Conservation (phyloP, 2,888 invertebrate genomes). For the Chymomyza procnemis region DNA sequence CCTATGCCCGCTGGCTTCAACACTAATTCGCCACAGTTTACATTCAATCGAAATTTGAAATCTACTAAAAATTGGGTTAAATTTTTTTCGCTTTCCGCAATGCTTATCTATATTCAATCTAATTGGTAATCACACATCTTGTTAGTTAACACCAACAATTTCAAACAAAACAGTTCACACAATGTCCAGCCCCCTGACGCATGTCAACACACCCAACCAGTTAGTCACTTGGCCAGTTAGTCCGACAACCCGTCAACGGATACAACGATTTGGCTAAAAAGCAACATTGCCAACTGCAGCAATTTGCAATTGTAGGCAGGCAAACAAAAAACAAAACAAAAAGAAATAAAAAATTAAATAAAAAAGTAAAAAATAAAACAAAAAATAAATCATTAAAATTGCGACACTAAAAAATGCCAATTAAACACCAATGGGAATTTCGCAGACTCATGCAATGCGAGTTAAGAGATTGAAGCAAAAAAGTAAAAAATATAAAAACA, state of each 20-base stretch:
- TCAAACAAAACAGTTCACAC: conserved; percentile 30
- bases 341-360: neutral
- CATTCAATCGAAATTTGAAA: neutral
- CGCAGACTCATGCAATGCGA: neutral
- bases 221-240: neutral
- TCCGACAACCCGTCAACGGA: conserved; percentile 6
- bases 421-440: conserved; percentile 57
- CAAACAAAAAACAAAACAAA: neutral
- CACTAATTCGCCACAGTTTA: neutral
- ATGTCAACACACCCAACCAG: conserved; percentile 40
- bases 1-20: too few species aligned
- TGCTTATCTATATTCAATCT: conserved; percentile 20
- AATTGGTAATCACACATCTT: conserved; percentile 21
- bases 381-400: conserved; percentile 53
- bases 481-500: neutral
- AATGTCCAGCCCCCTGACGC: conserved; percentile 24
- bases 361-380: conserved; percentile 20
- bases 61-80: neutral
- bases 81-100: neutral
- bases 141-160: conserved; percentile 36
- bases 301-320: conserved; percentile 31
- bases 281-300: conserved; percentile 16
- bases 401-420: conserved; percentile 53
- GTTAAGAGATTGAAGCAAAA: neutral
- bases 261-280: neutral